These are phyloP conservation scores for Dallia pectoralis DNA, from an alignment of 2,797 vertebrate species.

Conservation along the genomic window DNA sequence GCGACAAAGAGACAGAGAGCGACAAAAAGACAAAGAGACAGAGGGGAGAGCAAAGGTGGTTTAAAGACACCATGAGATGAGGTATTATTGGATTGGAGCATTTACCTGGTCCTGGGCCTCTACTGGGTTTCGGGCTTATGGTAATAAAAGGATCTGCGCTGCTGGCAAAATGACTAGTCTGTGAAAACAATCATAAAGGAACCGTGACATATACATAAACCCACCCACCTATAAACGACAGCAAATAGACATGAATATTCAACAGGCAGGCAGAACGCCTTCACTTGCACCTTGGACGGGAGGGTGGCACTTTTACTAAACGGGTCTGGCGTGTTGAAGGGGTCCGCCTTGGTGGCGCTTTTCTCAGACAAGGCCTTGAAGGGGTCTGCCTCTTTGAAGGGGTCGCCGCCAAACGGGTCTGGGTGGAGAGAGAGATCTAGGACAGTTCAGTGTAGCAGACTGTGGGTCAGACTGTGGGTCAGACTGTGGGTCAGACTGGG, in stretches of 20 bases:
- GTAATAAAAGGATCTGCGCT: constrained; percentile 85
- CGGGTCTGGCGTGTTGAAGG: constrained; percentile 84
- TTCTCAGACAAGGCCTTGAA: constrained; percentile 84
- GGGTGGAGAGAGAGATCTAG: constrained; percentile 2
- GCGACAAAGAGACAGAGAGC: background rate
- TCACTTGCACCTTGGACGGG: constrained; percentile 82
- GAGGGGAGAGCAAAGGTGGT: too few species aligned
- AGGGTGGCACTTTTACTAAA: constrained; percentile 87
- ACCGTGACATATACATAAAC: background rate
- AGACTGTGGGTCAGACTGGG: background rate
- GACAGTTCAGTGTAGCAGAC: background rate
- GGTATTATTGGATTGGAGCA: too few species aligned
- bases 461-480: background rate
- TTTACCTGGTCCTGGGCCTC: constrained; percentile 81
- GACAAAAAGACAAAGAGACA: background rate
- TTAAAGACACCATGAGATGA: too few species aligned
- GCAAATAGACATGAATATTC: background rate
- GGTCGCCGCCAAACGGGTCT: constrained; percentile 87
- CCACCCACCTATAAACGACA: background rate
- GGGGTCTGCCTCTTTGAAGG: constrained; percentile 79
- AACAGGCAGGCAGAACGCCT: background rate
- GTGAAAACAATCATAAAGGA: constrained; percentile 27
- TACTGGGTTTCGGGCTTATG: constrained; percentile 78
- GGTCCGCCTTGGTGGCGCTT: constrained; percentile 82
- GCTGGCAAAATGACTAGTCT: constrained; percentile 87